phyloP scores from a whole-genome alignment of 2,113 vertebrate genomes.

The Melospiza melodia region DNA sequence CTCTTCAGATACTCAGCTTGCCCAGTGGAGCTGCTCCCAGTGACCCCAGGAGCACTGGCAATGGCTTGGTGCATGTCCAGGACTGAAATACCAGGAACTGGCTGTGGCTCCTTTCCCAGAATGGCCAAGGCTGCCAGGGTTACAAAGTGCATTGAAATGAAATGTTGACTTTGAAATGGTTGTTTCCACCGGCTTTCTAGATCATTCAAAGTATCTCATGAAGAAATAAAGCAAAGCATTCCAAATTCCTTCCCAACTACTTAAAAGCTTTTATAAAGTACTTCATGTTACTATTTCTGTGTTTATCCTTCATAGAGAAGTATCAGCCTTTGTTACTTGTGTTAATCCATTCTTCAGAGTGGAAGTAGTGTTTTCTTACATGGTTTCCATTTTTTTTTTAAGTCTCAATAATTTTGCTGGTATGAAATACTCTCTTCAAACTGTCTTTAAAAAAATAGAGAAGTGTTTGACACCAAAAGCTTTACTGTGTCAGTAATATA shows the following conservation, averaged over 20 bases:
- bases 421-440: not conserved
- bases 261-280: not conserved
- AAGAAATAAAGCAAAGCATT: not conserved
- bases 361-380: not conserved
- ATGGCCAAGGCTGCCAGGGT: not conserved
- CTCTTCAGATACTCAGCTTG: not conserved
- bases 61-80: not conserved
- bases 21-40: not conserved
- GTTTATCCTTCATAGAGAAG: not conserved
- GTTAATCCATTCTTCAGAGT: not conserved
- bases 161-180: not conserved
- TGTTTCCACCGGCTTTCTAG: not conserved
- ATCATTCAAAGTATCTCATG: not conserved
- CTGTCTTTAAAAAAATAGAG: not conserved
- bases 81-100: conserved; percentile 11
- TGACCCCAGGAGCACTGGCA: not conserved
- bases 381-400: not conserved
- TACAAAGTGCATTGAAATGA: not conserved
- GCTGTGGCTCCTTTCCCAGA: conserved; percentile 15
- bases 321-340: not conserved
- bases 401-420: not conserved
- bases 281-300: not conserved
- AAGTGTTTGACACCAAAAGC: not conserved
- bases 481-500: not conserved
- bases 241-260: not conserved